Evolutionary conservation across 2,888 invertebrate species (phyloP).

Genomic region (Nemotelus pantherinus): DNA sequence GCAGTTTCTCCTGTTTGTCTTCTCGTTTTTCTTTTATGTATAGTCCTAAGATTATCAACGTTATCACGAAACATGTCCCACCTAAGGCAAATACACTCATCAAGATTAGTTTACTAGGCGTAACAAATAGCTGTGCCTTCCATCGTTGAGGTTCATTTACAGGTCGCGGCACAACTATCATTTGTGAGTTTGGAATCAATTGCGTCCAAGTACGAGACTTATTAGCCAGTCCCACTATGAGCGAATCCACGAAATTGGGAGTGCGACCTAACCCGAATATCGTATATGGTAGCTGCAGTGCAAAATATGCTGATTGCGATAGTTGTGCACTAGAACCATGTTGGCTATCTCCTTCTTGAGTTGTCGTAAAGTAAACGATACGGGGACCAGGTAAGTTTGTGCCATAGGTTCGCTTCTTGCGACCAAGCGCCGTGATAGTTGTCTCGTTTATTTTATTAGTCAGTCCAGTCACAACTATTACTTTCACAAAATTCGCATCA

Average conservation of each 20-base stretch:
- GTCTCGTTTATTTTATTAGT: constrained; percentile 76
- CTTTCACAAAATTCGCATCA: constrained; percentile 96
- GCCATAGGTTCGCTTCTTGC: constrained; percentile 81
- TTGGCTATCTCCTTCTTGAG: constrained; percentile 84
- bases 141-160: constrained; percentile 79
- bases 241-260: constrained; percentile 94
- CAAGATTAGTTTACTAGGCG: constrained; percentile 92
- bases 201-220: constrained; percentile 83
- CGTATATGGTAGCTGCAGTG: constrained; percentile 93
- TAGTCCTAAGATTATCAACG: constrained; percentile 83
- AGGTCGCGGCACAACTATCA: constrained; percentile 92
- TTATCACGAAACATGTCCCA: constrained; percentile 85
- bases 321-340: constrained; percentile 87
- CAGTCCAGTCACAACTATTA: constrained; percentile 88
- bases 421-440: constrained; percentile 78
- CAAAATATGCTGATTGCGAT: constrained; percentile 90
- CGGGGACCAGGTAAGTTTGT: constrained; percentile 93
- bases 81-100: constrained; percentile 89
- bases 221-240: constrained; percentile 82
- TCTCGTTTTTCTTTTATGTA: constrained; percentile 91
- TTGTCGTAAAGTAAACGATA: constrained; percentile 85
- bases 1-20: constrained; percentile 80
- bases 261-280: constrained; percentile 98
- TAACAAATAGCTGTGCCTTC: constrained; percentile 93
- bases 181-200: constrained; percentile 97